Base-by-base conservation (phyloP, 2,797 vertebrate genomes). In the Anguilla anguilla region DNA sequence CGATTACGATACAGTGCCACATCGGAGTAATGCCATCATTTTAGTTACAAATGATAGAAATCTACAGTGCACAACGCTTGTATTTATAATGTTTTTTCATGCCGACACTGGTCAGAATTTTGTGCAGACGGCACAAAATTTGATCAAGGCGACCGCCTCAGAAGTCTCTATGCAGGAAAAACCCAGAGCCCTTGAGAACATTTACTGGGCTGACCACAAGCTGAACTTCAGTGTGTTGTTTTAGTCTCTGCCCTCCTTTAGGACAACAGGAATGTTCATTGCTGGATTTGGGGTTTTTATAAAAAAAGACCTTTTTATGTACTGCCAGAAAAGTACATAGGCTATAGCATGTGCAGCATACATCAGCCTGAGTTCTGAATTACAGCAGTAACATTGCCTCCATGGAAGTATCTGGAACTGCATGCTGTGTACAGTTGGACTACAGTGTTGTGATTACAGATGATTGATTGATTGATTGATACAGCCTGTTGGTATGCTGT, bases 211-310 rank as follows among this genome's bases (percentile, higher is more conserved):
- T 2, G 79, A 22, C 2, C 19, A n/a, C 79, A 82, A 51, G 64
- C 46, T 72, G 39, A n/a, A 77, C 35, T 81, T 81, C 22, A 81
- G 61, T 81, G 13, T 57, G 69, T 84, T 86, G 64, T 74, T 35
- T 82, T 74, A 83, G 35, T 59, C 81, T 35, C 64, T 43, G 85
- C 74, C 82, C 69, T 59, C 59, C 49, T 57, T 67, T 88, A 87
- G 90, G 90, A 91, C 92, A 92, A 93, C 90, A 85, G 88, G 90
- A 86, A 82, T 85, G 91, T 92, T 92, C 89, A 91, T 87, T 57
- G 74, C 74, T 86, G 88, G 85, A 81, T 90, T 87, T 89, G 77
- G 91, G 91, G 86, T 83, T 85, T 92, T 92, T 91, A 84, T 91
- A 89, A 88, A 89, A 90, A 89, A 89, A 89, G 89, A 89, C 85